These are phyloP conservation scores for Pagrus major DNA, from an alignment of 2,113 vertebrate species.

Conservation along the genomic window DNA sequence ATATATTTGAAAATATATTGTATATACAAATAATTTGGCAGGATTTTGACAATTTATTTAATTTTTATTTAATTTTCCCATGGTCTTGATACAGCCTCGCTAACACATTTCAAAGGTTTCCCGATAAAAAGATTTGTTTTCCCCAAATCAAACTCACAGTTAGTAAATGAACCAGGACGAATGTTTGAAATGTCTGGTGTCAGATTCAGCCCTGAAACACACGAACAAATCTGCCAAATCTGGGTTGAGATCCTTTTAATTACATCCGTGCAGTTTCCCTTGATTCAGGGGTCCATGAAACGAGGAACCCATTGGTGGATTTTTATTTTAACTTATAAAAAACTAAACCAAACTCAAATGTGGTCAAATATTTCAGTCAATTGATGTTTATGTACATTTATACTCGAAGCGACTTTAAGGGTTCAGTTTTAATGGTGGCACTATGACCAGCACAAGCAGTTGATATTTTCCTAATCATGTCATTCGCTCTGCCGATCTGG, in stretches of 20 bases:
- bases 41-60: conserved; percentile 13
- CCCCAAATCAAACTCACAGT: conserved; percentile 12
- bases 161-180: conserved; percentile 3
- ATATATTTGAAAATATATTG: conserved; percentile 62
- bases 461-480: not conserved
- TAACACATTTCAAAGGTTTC: not conserved
- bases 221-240: conserved; percentile 2
- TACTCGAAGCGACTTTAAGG: not conserved
- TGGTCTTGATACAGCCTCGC: conserved; percentile 4
- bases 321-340: not conserved
- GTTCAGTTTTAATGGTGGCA: not conserved
- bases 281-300: not conserved
- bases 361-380: not conserved
- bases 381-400: not conserved
- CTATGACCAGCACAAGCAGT: not conserved
- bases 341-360: not conserved
- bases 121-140: not conserved
- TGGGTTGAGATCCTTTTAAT: not conserved
- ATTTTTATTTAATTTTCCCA: conserved; percentile 44
- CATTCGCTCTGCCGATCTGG: not conserved
- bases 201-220: conserved; percentile 23
- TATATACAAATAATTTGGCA: conserved; percentile 36
- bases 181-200: not conserved
- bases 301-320: not conserved
- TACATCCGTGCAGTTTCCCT: not conserved